A percentile compares a stretch with the other conserved stretches of the same genome.
These are phyloP conservation scores for Pristionchus japonicus DNA, from an alignment of 2,888 invertebrate genomes.

Conservation along the genomic window DNA sequence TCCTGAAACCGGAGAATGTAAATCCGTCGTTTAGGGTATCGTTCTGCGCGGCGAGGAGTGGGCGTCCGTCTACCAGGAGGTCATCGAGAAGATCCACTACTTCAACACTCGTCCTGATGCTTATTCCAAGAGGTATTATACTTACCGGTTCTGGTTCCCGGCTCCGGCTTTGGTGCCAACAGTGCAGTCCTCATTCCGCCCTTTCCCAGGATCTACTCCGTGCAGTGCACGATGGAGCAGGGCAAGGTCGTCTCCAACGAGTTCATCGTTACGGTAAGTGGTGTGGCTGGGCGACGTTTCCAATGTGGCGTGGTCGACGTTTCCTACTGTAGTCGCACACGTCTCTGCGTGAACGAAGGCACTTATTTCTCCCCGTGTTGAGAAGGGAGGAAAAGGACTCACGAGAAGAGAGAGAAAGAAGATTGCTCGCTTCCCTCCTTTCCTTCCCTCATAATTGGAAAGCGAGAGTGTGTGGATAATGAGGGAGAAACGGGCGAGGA, in stretches of 20 bases:
- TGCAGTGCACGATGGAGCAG: slow-evolving; percentile 83
- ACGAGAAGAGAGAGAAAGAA: not conserved
- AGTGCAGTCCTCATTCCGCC: not conserved
- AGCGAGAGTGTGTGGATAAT: slow-evolving; percentile 39
- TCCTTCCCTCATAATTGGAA: slow-evolving; percentile 36
- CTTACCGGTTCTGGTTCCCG: not conserved
- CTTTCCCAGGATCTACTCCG: slow-evolving; percentile 82
- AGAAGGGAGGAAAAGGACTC: slow-evolving; percentile 9
- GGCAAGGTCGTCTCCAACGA: slow-evolving; percentile 95
- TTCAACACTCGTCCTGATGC: slow-evolving; percentile 96
- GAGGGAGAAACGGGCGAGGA: not conserved
- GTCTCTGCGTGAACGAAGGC: not conserved
- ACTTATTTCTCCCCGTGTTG: not conserved
- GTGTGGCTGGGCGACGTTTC: slow-evolving; percentile 52
- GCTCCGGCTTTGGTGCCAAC: not conserved
- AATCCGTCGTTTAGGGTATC: slow-evolving; percentile 63
- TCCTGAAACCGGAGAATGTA: not conserved
- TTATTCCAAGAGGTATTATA: slow-evolving; percentile 82
- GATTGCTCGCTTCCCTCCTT: slow-evolving; percentile 1
- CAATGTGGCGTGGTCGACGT: not conserved
- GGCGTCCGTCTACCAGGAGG: slow-evolving; percentile 75
- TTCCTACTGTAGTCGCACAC: slow-evolving; percentile 5
- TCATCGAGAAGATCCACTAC: slow-evolving; percentile 80
- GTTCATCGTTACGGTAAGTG: slow-evolving; percentile 85
- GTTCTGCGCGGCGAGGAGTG: slow-evolving; percentile 76